Evolutionary conservation across 2,113 vertebrate species (phyloP).

Genomic region (Acrocephalus kingi): DNA sequence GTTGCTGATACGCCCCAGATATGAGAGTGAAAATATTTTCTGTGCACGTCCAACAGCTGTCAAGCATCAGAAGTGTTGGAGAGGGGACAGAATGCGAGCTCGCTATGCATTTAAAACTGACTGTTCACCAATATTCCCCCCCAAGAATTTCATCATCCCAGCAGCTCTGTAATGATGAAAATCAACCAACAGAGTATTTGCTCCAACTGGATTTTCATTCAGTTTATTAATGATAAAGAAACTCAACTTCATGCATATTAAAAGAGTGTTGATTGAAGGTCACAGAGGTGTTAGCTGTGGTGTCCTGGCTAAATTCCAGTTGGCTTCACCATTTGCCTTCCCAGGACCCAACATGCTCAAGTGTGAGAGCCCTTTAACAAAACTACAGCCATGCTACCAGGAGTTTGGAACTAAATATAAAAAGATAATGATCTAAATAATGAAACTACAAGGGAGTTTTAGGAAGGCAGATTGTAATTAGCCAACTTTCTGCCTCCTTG

Average conservation of each 20-base stretch:
- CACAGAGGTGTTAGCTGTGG: slow-evolving; percentile 66
- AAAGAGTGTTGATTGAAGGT: slow-evolving; percentile 65
- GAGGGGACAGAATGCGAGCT: not conserved
- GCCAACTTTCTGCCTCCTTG: not conserved
- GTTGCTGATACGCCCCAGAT: not conserved
- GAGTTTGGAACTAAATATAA: slow-evolving; percentile 38
- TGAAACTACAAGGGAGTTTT: slow-evolving; percentile 58
- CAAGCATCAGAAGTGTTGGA: not conserved
- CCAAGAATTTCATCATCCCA: slow-evolving; percentile 6
- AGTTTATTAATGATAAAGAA: slow-evolving; percentile 37
- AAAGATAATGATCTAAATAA: slow-evolving; percentile 58
- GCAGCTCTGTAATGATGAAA: slow-evolving; percentile 19
- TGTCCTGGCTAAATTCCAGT: slow-evolving; percentile 71
- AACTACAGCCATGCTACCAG: not conserved
- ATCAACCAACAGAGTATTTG: slow-evolving; percentile 35
- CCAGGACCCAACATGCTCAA: not conserved
- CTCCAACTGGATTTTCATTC: slow-evolving; percentile 33
- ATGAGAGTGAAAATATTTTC: not conserved
- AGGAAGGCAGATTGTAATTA: slow-evolving; percentile 69
- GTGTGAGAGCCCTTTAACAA: not conserved
- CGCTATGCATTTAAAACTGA: not conserved
- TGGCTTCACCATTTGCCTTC: not conserved
- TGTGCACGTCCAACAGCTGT: not conserved
- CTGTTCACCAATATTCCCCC: not conserved
- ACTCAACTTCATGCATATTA: slow-evolving; percentile 53